Conservation (phyloP, 2,113 vertebrate species). For the Stigmatopora nigra region DNA sequence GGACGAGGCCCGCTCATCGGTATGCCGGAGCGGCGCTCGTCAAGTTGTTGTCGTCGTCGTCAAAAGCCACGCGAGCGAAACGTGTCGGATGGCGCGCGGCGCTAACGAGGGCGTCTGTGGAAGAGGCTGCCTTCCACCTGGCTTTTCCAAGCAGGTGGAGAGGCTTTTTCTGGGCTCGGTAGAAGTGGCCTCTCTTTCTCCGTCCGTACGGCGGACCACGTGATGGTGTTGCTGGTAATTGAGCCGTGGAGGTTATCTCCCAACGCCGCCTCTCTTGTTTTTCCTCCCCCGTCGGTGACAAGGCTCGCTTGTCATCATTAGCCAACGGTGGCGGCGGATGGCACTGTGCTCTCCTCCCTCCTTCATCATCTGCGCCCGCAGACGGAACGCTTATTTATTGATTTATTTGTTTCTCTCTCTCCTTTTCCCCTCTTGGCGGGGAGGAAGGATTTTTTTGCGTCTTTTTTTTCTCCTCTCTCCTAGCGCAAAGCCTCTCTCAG, state of each 20-base stretch:
- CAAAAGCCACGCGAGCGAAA: neutral
- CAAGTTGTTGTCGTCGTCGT: neutral
- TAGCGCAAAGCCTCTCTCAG: too few species aligned
- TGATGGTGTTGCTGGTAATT: too few species aligned
- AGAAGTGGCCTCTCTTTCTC: too few species aligned
- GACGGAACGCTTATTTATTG: neutral
- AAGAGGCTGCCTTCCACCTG: too few species aligned
- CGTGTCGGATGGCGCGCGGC: neutral
- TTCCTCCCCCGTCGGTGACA: neutral
- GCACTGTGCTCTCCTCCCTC: constrained; percentile 4
- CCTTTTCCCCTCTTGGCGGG: neutral
- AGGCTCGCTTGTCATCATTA: constrained; percentile 5
- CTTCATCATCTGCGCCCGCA: constrained; percentile 8
- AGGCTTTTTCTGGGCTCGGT: too few species aligned
- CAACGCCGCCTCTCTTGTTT: constrained; percentile 3
- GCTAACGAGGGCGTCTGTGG: too few species aligned
- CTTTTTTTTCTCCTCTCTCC: too few species aligned
- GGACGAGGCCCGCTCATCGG: neutral
- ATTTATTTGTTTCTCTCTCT: too few species aligned
- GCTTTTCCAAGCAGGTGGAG: too few species aligned
- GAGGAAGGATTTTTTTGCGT: too few species aligned
- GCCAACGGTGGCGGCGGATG: neutral
- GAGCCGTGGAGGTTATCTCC: constrained; percentile 58
- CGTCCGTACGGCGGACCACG: too few species aligned
- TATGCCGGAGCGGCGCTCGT: neutral